These are phyloP conservation scores for Synergus umbraculus DNA, from an alignment of 2,888 invertebrate genomes.

Conservation along the genomic window DNA sequence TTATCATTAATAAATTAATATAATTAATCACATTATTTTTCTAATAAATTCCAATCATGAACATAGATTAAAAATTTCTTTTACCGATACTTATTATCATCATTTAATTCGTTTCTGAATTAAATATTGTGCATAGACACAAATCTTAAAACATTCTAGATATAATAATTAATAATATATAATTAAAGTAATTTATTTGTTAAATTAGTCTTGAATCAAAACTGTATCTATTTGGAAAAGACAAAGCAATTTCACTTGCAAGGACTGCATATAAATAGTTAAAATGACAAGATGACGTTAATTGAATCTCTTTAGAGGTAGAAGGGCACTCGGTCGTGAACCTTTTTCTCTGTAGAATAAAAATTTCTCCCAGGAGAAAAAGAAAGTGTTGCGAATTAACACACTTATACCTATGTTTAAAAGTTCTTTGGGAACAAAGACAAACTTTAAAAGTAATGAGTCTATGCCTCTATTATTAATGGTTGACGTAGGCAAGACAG, in stretches of 20 bases:
- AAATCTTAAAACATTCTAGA: too few species aligned
- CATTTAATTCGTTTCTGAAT: too few species aligned
- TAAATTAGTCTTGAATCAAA: neutral
- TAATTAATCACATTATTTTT: too few species aligned
- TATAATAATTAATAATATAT: too few species aligned
- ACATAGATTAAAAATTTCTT: too few species aligned
- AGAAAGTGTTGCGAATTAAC: slow-evolving; percentile 29
- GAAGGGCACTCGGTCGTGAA: slow-evolving; percentile 8
- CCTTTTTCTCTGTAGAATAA: neutral
- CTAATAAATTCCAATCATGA: too few species aligned
- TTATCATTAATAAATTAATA: too few species aligned
- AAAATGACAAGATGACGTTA: neutral
- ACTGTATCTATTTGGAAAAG: neutral
- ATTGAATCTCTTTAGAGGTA: neutral
- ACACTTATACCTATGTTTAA: neutral
- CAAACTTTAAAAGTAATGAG: neutral
- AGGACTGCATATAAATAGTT: neutral
- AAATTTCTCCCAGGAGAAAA: slow-evolving; percentile 8
- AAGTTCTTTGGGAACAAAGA: slow-evolving; percentile 18
- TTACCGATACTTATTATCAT: too few species aligned
- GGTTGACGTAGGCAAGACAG: neutral
- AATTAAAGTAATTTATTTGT: too few species aligned
- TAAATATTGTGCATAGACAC: too few species aligned
- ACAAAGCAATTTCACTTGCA: neutral
- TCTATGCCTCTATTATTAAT: neutral